Evolutionary conservation across 1,140 invertebrate species (phyloP), one percentile per base, ranked within the genome.

Genomic region (Drosophila busckii): DNA sequence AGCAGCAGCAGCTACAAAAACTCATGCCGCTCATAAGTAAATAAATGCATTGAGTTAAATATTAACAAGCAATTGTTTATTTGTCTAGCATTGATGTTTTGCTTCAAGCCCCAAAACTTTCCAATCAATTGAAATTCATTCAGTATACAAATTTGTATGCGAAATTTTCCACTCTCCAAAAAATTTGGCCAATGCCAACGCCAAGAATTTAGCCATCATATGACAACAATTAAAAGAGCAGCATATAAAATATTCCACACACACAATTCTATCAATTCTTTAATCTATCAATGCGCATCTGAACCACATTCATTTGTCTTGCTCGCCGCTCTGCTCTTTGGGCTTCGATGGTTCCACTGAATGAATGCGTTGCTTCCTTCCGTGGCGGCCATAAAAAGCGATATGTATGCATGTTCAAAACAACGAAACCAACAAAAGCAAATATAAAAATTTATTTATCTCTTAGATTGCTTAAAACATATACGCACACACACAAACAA

Each of bases 311-410:
- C 19, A 19, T 40, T 45, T 45, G 28, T 40, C 35, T 40, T 32
- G 60, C 45, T 49, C 16, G 13, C 19, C 35, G 31, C 62, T 32
- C 23, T 50, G 26, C 29, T 55, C 20, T 13, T 60, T 25, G 15
- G 23, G 28, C 26, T 53, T 40, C 19, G 38, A 38, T 70, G 22
- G 65, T 75, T 75, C 66, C 70, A 70, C 61, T 76, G 50, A 55
- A 6, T 55, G 60, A 49, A 70, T 70, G 60, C 70, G 34, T 19
- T n/a, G 45, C 60, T 75, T 70, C 65, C 70, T 75, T 75, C 65
- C 70, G 70, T 40, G 54, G 34, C 31, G 52, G 20, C 12, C 60
- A 61, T 75, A 65, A 75, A 75, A 76, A 56, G 48, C 7, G 9
- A 23, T 25, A 58, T 49, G 55, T 55, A 22, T 28, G 15, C 6